Evolutionary conservation across 2,113 vertebrate genomes (phyloP), one percentile per base, ranked within the genome.

Genomic region (Carollia perspicillata): DNA sequence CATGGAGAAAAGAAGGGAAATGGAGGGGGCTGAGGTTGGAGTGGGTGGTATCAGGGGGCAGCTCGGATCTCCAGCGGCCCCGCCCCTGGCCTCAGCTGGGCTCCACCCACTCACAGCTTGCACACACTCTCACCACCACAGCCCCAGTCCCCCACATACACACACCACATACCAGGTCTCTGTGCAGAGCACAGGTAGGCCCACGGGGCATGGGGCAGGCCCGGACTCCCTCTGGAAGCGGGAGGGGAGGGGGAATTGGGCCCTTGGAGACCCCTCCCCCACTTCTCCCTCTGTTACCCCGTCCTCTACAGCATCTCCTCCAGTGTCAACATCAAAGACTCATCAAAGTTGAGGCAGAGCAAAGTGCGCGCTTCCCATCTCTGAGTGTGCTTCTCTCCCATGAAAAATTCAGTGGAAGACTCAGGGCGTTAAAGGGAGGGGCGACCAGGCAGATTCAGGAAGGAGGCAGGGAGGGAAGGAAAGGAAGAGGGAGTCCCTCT

Each of bases 361-460:
- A 75, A 96, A 86, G 83, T 2, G 23, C 75, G 91, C 14, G 13
- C 75, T 69, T 96, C 95, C 60, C 97, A 97, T 95, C 88, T 96
- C 78, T 95, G 95, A 96, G 94, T 16, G 90, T 63, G 84, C 93
- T 75, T 89, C 95, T 86, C 95, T 83, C 71, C 78, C 33, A 79
- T 95, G 89, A 97, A 97, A 97, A 96, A 96, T 96, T 95, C 55
- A 97, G 91, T 58, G 79, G 91, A 18, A 97, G 89, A 96, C 1
- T 71, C 91, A 71, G 44, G 53, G 68, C 81, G 53, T 65, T 74
- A 93, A 93, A 95, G 80, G 44, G 5, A n/a, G 9, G 5, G 6
- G 9, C 12, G 11, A 17, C 6, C 11, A 11, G 63, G 4, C 14
- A 53, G 63, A 16, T 26, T 85, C 28, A 5, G 49, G 80, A 63